phyloP scores from a whole-genome alignment of 2,888 invertebrate genomes.

The Polylopha cassiicola region DNA sequence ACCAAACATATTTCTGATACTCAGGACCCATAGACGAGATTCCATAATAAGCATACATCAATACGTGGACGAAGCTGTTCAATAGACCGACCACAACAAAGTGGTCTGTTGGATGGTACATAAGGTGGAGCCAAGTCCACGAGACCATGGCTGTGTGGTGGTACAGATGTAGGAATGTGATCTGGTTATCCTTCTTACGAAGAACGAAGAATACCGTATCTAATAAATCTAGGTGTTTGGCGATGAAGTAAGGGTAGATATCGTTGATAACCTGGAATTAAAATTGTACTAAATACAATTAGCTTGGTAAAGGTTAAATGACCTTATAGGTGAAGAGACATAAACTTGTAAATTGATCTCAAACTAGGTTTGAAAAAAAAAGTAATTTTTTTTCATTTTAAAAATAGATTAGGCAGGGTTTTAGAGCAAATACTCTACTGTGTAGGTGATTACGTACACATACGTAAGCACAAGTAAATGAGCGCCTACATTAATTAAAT shows the following conservation, averaged over 20 bases:
- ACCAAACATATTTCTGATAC: constrained; percentile 87
- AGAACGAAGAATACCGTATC: constrained; percentile 93
- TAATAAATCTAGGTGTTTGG: constrained; percentile 85
- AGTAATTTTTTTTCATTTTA: too few species aligned
- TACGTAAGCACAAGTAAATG: too few species aligned
- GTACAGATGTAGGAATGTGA: constrained; percentile 92
- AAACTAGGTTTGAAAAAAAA: too few species aligned
- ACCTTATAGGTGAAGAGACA: too few species aligned
- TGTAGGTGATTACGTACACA: too few species aligned
- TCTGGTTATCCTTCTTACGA: constrained; percentile 86
- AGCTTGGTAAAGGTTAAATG: too few species aligned
- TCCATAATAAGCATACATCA: constrained; percentile 90
- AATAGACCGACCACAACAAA: constrained; percentile 84
- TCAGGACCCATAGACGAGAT: constrained; percentile 85
- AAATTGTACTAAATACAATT: constrained; percentile 1
- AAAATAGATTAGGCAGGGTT: too few species aligned
- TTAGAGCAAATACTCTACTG: too few species aligned
- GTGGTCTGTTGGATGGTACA: constrained; percentile 86
- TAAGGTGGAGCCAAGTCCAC: constrained; percentile 86
- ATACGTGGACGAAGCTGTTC: constrained; percentile 86
- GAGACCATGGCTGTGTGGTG: constrained; percentile 88
- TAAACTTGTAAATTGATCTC: neutral
- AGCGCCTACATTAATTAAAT: too few species aligned
- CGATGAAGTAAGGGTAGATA: constrained; percentile 85
- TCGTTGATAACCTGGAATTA: constrained; percentile 50